phyloP scores from a whole-genome alignment of 2,888 invertebrate species.

The Eueremaeus valkanovi region DNA sequence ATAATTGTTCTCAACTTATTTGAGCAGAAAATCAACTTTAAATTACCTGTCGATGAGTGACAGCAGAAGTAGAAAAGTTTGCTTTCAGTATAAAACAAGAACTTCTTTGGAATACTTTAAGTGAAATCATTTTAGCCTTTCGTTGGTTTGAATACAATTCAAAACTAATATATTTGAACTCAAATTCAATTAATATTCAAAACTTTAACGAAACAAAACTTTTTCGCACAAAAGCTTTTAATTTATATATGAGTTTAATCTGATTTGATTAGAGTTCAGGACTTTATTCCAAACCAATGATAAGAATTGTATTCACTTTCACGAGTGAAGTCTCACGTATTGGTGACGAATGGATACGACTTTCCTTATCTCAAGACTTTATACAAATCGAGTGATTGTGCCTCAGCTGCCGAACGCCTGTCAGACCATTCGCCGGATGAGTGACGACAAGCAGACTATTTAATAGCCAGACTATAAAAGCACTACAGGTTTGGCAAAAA shows the following conservation, averaged over 20 bases:
- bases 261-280: too few species aligned
- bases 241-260: too few species aligned
- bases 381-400: not conserved
- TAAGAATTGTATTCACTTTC: not conserved
- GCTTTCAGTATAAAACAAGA: not conserved
- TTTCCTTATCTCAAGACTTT: not conserved
- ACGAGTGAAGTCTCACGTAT: not conserved
- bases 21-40: not conserved
- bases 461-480: not conserved
- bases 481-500: not conserved
- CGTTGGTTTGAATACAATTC: not conserved
- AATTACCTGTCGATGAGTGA: not conserved
- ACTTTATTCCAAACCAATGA: too few species aligned
- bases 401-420: not conserved
- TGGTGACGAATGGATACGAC: not conserved
- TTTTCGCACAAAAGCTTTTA: too few species aligned
- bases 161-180: not conserved
- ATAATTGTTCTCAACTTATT: not conserved
- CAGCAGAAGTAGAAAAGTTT: constrained; percentile 6
- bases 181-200: too few species aligned
- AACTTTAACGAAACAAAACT: not conserved
- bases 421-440: not conserved
- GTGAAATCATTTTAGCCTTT: not conserved
- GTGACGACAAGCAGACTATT: too few species aligned
- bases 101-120: constrained; percentile 23